A percentile compares a stretch with the other conserved stretches of the same genome.
phyloP scores from a whole-genome alignment of 92 coral and sea anemone species.

The Phenganax marumi region DNA sequence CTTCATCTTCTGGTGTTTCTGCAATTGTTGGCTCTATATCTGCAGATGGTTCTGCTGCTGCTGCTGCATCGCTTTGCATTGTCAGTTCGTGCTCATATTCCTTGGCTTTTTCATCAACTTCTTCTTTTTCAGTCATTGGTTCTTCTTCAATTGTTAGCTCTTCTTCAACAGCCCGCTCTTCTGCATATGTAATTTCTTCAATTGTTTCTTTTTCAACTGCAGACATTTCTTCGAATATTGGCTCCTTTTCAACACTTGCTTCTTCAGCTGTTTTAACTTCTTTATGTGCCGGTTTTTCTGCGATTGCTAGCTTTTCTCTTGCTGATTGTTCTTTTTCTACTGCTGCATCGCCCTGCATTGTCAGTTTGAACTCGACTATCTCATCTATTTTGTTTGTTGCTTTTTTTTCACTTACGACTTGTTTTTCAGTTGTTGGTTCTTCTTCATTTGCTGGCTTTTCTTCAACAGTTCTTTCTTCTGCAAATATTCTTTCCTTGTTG shows the following conservation, averaged over 20 bases:
- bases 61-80: constrained; percentile 18
- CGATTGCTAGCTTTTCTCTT: constrained; percentile 34
- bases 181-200: no score
- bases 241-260: not conserved
- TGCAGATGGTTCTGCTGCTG: no score
- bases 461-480: not conserved
- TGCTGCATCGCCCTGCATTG: no score
- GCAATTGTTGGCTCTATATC: no score
- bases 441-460: constrained; percentile 1
- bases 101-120: no score
- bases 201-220: no score
- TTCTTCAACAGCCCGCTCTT: not conserved
- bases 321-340: constrained; percentile 61
- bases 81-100: not conserved
- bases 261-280: not conserved
- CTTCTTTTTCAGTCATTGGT: no score
- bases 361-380: not conserved
- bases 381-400: not conserved
- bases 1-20: no score
- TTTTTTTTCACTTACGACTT: not conserved
- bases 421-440: not conserved
- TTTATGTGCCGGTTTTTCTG: not conserved
- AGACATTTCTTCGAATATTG: constrained; percentile 28
- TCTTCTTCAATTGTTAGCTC: constrained; percentile 2
- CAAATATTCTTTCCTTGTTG: not conserved